phyloP scores from a whole-genome alignment of 2,797 vertebrate genomes.

The Apogon hyalosoma region DNA sequence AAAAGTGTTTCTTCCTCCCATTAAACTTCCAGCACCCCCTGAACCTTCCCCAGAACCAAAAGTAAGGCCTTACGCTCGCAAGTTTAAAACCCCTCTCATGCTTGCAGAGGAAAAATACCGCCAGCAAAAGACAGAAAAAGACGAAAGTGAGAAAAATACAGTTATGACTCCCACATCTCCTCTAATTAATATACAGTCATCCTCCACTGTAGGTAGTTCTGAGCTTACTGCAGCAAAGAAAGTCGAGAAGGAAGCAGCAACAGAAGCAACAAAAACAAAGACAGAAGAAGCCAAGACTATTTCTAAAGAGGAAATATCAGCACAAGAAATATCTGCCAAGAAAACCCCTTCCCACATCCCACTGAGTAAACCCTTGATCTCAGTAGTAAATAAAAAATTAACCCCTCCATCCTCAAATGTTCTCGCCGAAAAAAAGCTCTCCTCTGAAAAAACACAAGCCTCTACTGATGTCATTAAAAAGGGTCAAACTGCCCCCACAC shows the following conservation, averaged over 20 bases:
- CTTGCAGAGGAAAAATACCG: conserved; percentile 92
- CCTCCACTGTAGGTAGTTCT: conserved; percentile 14
- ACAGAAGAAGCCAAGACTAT: conserved; percentile 40
- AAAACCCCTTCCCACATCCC: conserved; percentile 70
- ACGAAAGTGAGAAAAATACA: conserved; percentile 82
- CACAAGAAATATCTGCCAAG: conserved; percentile 56
- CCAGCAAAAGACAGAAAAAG: conserved; percentile 81
- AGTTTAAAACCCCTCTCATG: conserved; percentile 97
- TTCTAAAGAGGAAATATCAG: conserved; percentile 44
- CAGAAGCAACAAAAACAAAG: conserved; percentile 47
- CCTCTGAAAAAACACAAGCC: conserved; percentile 40
- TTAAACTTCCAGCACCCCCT: conserved; percentile 85
- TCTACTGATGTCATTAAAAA: conserved; percentile 50
- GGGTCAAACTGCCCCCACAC: conserved; percentile 41
- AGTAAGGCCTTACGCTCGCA: conserved; percentile 83
- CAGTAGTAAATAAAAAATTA: conserved; percentile 76
- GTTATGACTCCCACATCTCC: conserved; percentile 75
- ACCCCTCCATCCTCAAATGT: conserved; percentile 47
- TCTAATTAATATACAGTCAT: conserved; percentile 23
- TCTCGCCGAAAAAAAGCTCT: conserved; percentile 66
- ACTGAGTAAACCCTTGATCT: conserved; percentile 74
- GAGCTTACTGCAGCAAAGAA: conserved; percentile 32
- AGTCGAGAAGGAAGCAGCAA: conserved; percentile 37
- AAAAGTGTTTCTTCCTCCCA: conserved; percentile 78
- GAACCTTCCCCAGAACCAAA: conserved; percentile 70